phyloP scores from a whole-genome alignment of 2,888 invertebrate species.

The Formica aserva region DNA sequence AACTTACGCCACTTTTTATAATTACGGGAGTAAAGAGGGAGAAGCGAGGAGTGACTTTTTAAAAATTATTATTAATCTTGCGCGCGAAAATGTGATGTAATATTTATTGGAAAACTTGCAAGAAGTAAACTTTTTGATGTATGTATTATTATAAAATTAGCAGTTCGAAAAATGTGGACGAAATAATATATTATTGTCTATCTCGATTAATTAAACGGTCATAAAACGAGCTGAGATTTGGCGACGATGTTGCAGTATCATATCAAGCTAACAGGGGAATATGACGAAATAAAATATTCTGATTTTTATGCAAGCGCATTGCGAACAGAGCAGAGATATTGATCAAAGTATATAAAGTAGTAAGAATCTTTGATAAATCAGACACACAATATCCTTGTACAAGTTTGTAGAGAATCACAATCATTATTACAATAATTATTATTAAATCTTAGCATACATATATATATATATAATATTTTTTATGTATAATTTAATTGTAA shows the following conservation, averaged over 20 bases:
- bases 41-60: constrained; percentile 52
- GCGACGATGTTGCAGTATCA: constrained; percentile 67
- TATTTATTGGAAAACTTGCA: constrained; percentile 36
- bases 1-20: constrained; percentile 59
- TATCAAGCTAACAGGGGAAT: constrained; percentile 71
- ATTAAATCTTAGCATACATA: not conserved
- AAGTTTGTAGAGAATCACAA: not conserved
- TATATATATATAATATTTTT: not conserved
- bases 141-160: not conserved
- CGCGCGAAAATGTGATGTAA: not conserved
- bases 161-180: not conserved
- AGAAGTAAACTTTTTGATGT: not conserved
- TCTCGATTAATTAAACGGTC: constrained; percentile 79
- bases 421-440: not conserved
- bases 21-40: constrained; percentile 56
- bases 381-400: not conserved
- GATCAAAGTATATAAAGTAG: not conserved
- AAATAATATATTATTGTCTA: constrained; percentile 78
- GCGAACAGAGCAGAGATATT: not conserved
- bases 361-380: not conserved
- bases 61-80: constrained; percentile 61
- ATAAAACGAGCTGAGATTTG: constrained; percentile 78
- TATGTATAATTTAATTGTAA: not conserved
- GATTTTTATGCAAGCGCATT: not conserved
- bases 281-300: not conserved